Conservation (phyloP, 2,113 vertebrate genomes). For the Stegostoma tigrinum region DNA sequence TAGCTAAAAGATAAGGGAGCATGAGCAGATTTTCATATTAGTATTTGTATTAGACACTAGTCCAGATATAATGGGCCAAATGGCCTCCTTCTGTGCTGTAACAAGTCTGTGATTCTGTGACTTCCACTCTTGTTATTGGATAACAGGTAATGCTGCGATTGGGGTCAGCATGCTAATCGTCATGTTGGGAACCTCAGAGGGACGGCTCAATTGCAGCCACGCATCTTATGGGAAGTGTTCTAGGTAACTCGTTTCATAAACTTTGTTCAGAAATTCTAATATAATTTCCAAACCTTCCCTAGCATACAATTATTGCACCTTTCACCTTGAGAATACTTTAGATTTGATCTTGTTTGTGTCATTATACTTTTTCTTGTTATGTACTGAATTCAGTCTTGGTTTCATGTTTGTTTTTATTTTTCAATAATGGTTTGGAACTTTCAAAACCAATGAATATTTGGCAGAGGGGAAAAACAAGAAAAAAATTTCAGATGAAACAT, state of each 20-base stretch:
- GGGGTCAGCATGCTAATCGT: too few relatives aligned
- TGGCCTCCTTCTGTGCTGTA: too few relatives aligned
- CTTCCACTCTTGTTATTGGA: background rate
- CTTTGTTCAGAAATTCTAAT: too few relatives aligned
- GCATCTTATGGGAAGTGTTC: too few relatives aligned
- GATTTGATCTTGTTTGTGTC: background rate
- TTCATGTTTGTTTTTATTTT: background rate
- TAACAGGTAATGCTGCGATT: background rate
- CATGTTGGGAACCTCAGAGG: too few relatives aligned
- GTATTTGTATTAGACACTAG: too few relatives aligned
- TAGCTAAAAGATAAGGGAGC: background rate
- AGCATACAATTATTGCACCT: too few relatives aligned
- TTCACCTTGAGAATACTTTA: too few relatives aligned
- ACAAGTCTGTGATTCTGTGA: background rate
- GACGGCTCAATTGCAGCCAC: too few relatives aligned
- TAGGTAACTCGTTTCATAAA: too few relatives aligned
- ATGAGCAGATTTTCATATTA: background rate
- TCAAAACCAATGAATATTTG: background rate
- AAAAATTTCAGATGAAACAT: background rate
- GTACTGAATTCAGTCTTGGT: background rate
- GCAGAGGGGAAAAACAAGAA: background rate
- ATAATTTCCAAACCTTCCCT: too few relatives aligned
- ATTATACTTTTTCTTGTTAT: background rate
- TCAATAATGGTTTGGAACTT: background rate
- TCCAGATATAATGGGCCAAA: too few relatives aligned